Conservation (phyloP, 2,888 invertebrate genomes). For the Odontomyia ornata region DNA sequence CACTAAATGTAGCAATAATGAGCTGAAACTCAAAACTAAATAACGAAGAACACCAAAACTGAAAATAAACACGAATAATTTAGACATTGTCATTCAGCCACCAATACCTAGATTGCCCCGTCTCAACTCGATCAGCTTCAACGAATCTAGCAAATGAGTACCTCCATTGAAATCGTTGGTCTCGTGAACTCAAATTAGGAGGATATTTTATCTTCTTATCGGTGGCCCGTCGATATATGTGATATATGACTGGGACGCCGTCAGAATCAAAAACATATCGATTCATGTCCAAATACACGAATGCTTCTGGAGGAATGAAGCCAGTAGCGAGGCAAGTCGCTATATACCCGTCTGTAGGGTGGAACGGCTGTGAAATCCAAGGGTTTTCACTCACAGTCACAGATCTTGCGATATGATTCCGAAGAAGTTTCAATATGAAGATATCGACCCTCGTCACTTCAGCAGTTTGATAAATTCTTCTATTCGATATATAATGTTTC, state of each 20-base stretch:
- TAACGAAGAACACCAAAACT: too few relatives aligned
- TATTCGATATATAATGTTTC: not conserved
- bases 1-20: too few relatives aligned
- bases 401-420: constrained; percentile 10
- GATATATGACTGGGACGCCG: not conserved
- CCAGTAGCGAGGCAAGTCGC: not conserved
- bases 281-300: constrained; percentile 11
- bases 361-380: constrained; percentile 5
- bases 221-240: not conserved
- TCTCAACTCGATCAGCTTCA: not conserved
- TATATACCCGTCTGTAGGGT: not conserved
- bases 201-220: not conserved
- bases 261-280: not conserved
- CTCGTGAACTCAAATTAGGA: not conserved
- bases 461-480: constrained; percentile 8
- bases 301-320: constrained; percentile 34
- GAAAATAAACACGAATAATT: too few relatives aligned
- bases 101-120: too few relatives aligned
- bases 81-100: too few relatives aligned
- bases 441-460: constrained; percentile 1
- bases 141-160: not conserved
- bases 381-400: not conserved
- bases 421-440: not conserved
- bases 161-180: not conserved
- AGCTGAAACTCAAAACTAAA: too few relatives aligned